Evolutionary conservation across 2,888 invertebrate species (phyloP).

Genomic region (Eretmocerus hayati): DNA sequence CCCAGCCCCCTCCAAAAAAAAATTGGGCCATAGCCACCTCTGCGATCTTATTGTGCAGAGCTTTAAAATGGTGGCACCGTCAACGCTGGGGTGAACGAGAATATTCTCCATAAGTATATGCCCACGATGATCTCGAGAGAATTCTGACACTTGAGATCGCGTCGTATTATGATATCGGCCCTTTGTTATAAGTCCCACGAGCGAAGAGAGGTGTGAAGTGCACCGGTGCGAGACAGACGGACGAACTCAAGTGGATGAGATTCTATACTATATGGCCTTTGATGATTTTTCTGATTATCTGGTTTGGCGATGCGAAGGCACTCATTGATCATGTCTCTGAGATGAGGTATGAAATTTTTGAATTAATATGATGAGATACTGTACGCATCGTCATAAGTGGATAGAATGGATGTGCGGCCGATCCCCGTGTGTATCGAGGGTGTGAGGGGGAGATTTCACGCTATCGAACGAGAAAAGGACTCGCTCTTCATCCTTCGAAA

Average conservation of each 20-base stretch:
- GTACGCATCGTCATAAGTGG: no score
- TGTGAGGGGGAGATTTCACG: no score
- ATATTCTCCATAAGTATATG: neutral
- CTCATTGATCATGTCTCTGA: neutral
- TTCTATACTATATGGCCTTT: neutral
- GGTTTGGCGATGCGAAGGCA: neutral
- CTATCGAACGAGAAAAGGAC: no score
- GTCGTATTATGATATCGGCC: constrained; percentile 1
- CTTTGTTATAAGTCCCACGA: neutral
- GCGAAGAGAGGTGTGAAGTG: neutral
- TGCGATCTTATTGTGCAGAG: neutral
- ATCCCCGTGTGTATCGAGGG: no score
- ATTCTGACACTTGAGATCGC: neutral
- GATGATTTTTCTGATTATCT: constrained; percentile 5
- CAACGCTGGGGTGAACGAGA: neutral
- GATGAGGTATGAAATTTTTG: no score
- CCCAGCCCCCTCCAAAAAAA: constrained; percentile 6
- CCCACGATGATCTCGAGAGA: constrained; percentile 1
- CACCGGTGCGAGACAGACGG: neutral
- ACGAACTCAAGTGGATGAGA: neutral
- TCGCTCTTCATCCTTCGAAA: no score
- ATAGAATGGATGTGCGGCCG: no score
- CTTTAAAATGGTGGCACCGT: constrained; percentile 15
- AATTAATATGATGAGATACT: no score
- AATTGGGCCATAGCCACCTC: constrained; percentile 9